Evolutionary conservation across 1,140 invertebrate species (phyloP), one percentile per base, ranked within the genome.

Genomic region (Agraylea sexmaculata): DNA sequence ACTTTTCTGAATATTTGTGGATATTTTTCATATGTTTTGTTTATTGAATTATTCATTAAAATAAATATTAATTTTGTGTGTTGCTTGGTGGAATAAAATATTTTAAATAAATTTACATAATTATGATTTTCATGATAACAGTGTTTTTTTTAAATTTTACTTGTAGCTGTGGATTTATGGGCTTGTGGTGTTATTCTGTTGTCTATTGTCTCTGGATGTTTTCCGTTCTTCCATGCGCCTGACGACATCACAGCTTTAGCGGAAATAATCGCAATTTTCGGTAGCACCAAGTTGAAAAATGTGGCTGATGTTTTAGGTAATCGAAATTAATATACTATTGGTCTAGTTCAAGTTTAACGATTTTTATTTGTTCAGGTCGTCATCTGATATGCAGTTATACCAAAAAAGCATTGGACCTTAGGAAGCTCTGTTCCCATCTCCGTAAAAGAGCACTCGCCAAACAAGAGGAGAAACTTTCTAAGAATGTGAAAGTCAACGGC

Each of bases 101-200:
- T n/a, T n/a, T n/a, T n/a, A n/a, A n/a, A n/a, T n/a, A n/a, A n/a
- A n/a, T n/a, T n/a, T n/a, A n/a, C n/a, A n/a, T 28, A 28, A 29
- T 29, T 39, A 39, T 29, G 3, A 2, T 38, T 27, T 25, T 17
- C 4, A 47, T 38, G 3, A 23, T n/a, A 20, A 36, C 35, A 25
- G 42, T 18, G 31, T 21, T 7, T 40, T 37, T 46, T 42, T 36
- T 48, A 36, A 17, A 23, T 19, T n/a, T 42, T 35, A 12, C 37
- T 37, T 19, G 65, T 64, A 70, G 84, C 82, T 47, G 80, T 94
- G 43, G 89, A 94, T 65, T 72, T 90, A 38, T 93, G 89, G 89
- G 84, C 88, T 22, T 75, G 76, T 27, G 89, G 89, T 23, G 79
- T 92, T 3, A 88, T 92, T 41, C 74, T 92, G 51, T 58, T 89